These are phyloP conservation scores for Biston stratarius DNA, from an alignment of 2,888 invertebrate genomes.

Conservation along the genomic window DNA sequence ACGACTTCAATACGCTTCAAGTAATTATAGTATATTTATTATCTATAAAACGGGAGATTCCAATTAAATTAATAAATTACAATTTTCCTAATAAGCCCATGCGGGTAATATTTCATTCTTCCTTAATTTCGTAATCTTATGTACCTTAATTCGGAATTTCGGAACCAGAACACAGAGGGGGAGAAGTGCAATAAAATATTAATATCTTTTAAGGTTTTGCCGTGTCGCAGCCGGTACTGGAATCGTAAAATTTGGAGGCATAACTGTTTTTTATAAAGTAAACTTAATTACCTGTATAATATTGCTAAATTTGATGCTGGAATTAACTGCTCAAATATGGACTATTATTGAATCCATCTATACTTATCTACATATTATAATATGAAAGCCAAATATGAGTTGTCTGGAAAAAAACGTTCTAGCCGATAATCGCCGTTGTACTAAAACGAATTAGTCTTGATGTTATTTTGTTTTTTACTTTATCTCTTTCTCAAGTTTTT, in stretches of 20 bases:
- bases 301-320: background rate
- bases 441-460: no score
- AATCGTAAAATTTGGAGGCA: slow-evolving; percentile 28
- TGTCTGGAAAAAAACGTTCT: no score
- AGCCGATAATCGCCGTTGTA: no score
- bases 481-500: no score
- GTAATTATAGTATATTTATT: no score
- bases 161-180: slow-evolving; percentile 1
- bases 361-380: no score
- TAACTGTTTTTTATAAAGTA: slow-evolving; percentile 24
- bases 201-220: slow-evolving; percentile 30
- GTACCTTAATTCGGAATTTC: slow-evolving; percentile 21
- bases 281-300: slow-evolving; percentile 21
- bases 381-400: no score
- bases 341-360: no score
- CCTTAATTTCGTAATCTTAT: slow-evolving; percentile 18
- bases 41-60: background rate
- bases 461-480: no score
- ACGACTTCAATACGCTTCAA: no score
- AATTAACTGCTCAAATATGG: no score
- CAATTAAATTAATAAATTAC: slow-evolving; percentile 12
- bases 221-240: slow-evolving; percentile 27
- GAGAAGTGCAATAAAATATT: slow-evolving; percentile 33
- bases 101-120: slow-evolving; percentile 18
- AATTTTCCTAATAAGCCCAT: slow-evolving; percentile 2